Conservation (phyloP, 2,888 invertebrate genomes). For the Euplexia lucipara region DNA sequence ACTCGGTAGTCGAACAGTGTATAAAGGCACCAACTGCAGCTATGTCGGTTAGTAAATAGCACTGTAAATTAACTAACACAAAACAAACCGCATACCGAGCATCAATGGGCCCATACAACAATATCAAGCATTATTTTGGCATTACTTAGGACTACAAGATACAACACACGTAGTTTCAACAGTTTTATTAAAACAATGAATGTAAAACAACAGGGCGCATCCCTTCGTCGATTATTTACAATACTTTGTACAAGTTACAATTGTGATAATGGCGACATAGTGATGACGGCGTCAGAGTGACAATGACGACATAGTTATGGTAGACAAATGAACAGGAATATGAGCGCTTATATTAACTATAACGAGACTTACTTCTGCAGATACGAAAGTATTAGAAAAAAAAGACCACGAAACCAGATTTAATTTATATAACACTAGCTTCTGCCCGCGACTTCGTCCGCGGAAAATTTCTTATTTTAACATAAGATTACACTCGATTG, state of each 20-base stretch:
- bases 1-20: not conserved
- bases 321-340: constrained; percentile 12
- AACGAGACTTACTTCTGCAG: constrained; percentile 28
- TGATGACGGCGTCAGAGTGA: not conserved
- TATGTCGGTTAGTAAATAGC: constrained; percentile 13
- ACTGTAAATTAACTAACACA: constrained; percentile 16
- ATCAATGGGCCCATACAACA: constrained; percentile 38
- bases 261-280: constrained; percentile 21
- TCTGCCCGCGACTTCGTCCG: no score
- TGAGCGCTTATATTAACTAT: constrained; percentile 23
- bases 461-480: no score
- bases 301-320: constrained; percentile 16
- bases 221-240: constrained; percentile 46
- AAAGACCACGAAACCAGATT: not conserved
- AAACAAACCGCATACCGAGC: constrained; percentile 51
- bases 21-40: not conserved
- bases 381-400: not conserved
- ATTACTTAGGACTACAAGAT: constrained; percentile 59
- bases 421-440: no score
- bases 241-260: constrained; percentile 57
- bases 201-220: constrained; percentile 38
- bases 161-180: constrained; percentile 58
- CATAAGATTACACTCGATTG: no score
- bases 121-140: constrained; percentile 64
- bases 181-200: constrained; percentile 60